phyloP scores from a whole-genome alignment of 1,140 invertebrate genomes.

The Ericerus pela region DNA sequence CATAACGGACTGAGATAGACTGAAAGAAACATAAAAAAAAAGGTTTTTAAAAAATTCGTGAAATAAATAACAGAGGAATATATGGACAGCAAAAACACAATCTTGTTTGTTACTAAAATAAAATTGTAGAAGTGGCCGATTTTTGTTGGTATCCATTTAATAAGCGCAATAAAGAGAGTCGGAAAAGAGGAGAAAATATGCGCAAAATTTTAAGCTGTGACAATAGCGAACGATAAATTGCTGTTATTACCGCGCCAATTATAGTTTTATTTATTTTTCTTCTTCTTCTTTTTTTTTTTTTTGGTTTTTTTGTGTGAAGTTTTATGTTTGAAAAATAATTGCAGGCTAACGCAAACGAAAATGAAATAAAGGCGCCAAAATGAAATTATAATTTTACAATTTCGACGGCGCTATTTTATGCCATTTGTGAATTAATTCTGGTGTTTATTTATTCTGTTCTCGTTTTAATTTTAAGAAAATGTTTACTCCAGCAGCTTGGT shows the following conservation, averaged over 20 bases:
- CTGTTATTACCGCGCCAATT: conserved; percentile 7
- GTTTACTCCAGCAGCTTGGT: background rate
- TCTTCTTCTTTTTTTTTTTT: too few relatives aligned
- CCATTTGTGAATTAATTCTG: conserved; percentile 6
- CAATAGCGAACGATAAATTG: conserved; percentile 11
- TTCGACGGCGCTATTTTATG: conserved; percentile 3
- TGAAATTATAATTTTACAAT: conserved; percentile 11
- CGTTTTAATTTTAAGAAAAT: conserved; percentile 6
- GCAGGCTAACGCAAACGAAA: conserved; percentile 7
- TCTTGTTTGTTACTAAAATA: conserved; percentile 5
- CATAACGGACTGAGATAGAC: too few relatives aligned
- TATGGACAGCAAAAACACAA: too few relatives aligned
- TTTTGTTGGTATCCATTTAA: background rate
- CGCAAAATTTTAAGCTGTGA: conserved; percentile 1
- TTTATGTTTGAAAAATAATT: conserved; percentile 12
- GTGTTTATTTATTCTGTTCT: conserved; percentile 9
- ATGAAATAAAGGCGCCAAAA: conserved; percentile 10
- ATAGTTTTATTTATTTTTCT: too few relatives aligned
- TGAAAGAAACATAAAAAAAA: too few relatives aligned
- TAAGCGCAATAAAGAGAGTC: conserved; percentile 7
- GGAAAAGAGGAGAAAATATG: conserved; percentile 8
- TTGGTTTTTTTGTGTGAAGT: too few relatives aligned
- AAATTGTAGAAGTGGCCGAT: conserved; percentile 4
- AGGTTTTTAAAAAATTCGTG: too few relatives aligned
- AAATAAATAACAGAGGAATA: too few relatives aligned